phyloP scores from a whole-genome alignment of 2,113 vertebrate genomes.

The Motacilla alba region DNA sequence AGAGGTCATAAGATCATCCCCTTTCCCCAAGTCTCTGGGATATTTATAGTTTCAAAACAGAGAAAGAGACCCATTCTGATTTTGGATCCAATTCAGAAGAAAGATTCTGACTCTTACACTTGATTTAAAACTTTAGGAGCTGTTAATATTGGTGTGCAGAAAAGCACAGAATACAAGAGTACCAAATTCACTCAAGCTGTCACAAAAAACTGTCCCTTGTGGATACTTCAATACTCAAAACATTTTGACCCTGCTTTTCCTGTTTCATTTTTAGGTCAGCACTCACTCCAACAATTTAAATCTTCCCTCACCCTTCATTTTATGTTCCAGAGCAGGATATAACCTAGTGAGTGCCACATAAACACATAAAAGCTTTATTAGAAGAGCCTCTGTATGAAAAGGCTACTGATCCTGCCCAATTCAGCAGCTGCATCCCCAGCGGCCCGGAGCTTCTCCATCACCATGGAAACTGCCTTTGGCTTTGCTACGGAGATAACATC shows the following conservation, averaged over 20 bases:
- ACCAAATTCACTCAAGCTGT: background rate
- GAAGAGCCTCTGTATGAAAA: background rate
- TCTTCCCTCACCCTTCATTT: background rate
- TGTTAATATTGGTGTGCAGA: accelerated
- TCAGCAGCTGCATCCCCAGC: background rate
- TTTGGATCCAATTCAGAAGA: background rate
- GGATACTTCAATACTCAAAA: background rate
- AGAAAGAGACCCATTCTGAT: background rate
- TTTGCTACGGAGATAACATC: background rate
- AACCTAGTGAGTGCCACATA: background rate
- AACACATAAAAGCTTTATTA: background rate
- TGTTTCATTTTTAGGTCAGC: background rate
- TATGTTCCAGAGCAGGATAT: background rate
- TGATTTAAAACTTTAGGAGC: background rate
- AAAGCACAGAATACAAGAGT: background rate
- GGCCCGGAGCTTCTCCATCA: background rate
- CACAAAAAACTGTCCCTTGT: background rate
- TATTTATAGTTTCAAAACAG: background rate
- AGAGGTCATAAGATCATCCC: background rate
- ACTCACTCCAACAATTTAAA: background rate
- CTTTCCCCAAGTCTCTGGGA: background rate
- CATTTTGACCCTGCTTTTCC: background rate
- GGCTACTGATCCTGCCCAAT: background rate
- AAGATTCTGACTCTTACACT: background rate
- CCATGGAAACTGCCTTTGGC: slow-evolving; percentile 22